A percentile compares a stretch with the other conserved stretches of the same genome.
phyloP scores from a whole-genome alignment of 2,113 vertebrate species.

The Corythoichthys haematopterus region DNA sequence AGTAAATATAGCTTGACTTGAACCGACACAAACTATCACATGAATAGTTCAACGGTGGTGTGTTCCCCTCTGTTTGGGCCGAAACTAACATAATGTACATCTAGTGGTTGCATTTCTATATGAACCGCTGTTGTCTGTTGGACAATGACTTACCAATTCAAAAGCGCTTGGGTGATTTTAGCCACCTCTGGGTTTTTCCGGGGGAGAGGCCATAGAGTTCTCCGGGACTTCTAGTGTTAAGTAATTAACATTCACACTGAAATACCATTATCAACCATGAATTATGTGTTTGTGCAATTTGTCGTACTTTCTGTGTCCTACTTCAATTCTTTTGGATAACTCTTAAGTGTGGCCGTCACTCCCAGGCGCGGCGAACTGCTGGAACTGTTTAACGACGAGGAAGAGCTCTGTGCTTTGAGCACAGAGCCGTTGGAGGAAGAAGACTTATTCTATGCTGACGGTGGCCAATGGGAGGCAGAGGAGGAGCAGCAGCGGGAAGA shows the following conservation, averaged over 20 bases:
- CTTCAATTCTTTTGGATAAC: not conserved
- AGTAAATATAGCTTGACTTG: no score
- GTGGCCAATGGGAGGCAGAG: slow-evolving; percentile 55
- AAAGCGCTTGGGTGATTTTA: no score
- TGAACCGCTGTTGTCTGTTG: no score
- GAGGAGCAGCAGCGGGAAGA: slow-evolving; percentile 26
- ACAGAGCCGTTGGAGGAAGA: slow-evolving; percentile 57
- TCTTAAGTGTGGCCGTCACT: not conserved
- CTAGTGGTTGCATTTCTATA: no score
- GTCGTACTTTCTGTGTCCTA: not conserved
- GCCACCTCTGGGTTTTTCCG: no score
- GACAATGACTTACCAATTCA: no score
- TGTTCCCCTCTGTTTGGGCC: no score
- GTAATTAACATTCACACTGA: not conserved
- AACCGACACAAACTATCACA: no score
- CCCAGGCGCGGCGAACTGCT: slow-evolving; percentile 57
- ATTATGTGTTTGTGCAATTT: not conserved
- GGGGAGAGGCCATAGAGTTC: no score
- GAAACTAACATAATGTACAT: no score
- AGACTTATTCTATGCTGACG: slow-evolving; percentile 62
- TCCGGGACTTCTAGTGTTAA: not conserved
- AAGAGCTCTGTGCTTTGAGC: slow-evolving; percentile 57
- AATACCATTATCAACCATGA: not conserved
- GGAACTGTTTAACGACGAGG: slow-evolving; percentile 73
- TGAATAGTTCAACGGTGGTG: no score